Percentiles rank a stretch among this genome's conserved stretches.
Conservation (phyloP, 1,140 invertebrate genomes). For the Brachionus sp. region DNA sequence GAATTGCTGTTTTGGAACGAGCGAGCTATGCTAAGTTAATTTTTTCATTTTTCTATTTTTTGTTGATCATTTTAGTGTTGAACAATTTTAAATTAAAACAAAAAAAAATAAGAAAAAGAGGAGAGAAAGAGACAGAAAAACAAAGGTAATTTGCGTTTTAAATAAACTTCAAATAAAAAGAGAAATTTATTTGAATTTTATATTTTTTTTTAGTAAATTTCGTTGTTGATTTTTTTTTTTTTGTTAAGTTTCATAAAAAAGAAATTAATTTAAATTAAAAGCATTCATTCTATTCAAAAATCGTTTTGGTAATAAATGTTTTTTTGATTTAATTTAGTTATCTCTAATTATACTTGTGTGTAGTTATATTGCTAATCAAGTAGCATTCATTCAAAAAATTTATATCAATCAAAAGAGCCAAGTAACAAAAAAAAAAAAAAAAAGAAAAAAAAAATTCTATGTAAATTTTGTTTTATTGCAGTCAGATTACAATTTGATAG, state of each 20-base stretch:
- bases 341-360: constrained; percentile 21
- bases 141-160: constrained; percentile 34
- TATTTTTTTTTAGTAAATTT: neutral
- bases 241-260: neutral
- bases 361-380: neutral
- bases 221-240: neutral
- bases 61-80: neutral
- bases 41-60: neutral
- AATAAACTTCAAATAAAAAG: constrained; percentile 1
- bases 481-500: constrained; percentile 37
- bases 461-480: constrained; percentile 30
- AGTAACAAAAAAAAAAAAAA: neutral
- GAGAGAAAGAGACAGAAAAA: neutral
- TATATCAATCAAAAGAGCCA: constrained; percentile 20
- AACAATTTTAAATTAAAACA: neutral
- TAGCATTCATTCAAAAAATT: constrained; percentile 18
- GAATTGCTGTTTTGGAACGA: neutral
- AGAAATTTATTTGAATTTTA: neutral
- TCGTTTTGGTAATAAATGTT: constrained; percentile 16
- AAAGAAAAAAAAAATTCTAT: neutral
- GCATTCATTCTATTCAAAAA: neutral
- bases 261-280: constrained; percentile 36
- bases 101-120: neutral
- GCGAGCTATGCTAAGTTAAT: neutral
- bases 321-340: constrained; percentile 38